Conservation (phyloP, 2,888 invertebrate genomes). For the Dynastes grantii region DNA sequence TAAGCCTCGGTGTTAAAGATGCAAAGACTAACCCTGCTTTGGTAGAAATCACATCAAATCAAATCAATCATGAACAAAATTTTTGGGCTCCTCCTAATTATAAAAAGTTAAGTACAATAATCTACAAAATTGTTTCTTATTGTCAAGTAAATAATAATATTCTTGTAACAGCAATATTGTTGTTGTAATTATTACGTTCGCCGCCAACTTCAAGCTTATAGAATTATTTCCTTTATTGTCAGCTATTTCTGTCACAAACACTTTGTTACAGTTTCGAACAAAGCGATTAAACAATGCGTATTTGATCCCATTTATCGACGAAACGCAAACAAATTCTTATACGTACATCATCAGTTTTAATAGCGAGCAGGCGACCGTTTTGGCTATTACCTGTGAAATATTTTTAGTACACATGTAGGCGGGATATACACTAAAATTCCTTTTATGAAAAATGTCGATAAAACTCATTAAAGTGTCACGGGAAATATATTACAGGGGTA, state of each 20-base stretch:
- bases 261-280: slow-evolving; percentile 7
- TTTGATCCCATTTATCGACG: background rate
- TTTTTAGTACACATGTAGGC: background rate
- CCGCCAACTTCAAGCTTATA: no score
- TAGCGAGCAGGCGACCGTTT: background rate
- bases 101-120: no score
- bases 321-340: no score
- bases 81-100: no score
- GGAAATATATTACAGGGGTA: background rate
- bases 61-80: no score
- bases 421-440: background rate
- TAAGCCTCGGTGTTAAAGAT: no score
- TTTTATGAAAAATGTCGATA: slow-evolving; percentile 9
- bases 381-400: slow-evolving; percentile 3
- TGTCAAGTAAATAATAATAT: no score
- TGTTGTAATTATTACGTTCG: no score
- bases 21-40: no score
- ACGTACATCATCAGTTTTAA: background rate
- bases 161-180: no score
- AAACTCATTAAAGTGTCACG: slow-evolving; percentile 8
- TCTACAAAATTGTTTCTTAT: no score
- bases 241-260: background rate
- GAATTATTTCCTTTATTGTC: background rate
- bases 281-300: background rate
- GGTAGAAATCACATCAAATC: no score